Base-by-base conservation (phyloP, 2,797 vertebrate species). In the Rallus crepitans region DNA sequence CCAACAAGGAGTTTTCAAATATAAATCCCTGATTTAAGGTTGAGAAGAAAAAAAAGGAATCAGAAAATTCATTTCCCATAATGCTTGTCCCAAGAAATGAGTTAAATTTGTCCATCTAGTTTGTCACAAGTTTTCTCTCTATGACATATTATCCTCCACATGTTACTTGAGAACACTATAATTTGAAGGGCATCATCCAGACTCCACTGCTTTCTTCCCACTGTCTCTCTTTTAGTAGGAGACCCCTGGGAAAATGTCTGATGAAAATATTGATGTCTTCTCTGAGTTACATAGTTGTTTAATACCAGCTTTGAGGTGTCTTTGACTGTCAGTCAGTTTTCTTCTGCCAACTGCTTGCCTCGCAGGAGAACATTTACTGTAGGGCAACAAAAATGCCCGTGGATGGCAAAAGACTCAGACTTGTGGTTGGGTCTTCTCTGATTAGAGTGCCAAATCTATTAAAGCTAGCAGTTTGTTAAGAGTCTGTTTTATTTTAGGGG, bases 21-120 rank as follows among this genome's bases (percentile, higher is more conserved):
- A 42, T 14, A 87, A 75, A 77, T 71, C 64, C 39, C 56, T 52
- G 37, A 68, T 42, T 66, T 55, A 85, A 45, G 52, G 19, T 15
- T 64, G 63, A 81, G 40, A 82, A 61, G 65, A 70, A 42, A 57
- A 61, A 37, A 66, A 70, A 42, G 57, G 15, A 52, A 31, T 53
- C 19, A 76, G 39, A 56, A 92, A 87, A 86, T 75, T 64, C 3
- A 23, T 91, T 91, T 96, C 86, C 60, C 88, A 47, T 64, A 64
- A 61, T 30, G 7, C 37, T 82, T 95, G 13, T 66, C 80, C 52
- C 53, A 93, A 89, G 80, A 55, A 94, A 80, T 24, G 15, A 39
- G 42, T 92, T 95, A 65, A 94, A 82, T 95, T 94, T 96, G 71
- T 84, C 63, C 80, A 57, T 95, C 78, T 91, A 96, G 57, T 89